Conservation (phyloP, 1,140 invertebrate species). For the Achatina immaculata region DNA sequence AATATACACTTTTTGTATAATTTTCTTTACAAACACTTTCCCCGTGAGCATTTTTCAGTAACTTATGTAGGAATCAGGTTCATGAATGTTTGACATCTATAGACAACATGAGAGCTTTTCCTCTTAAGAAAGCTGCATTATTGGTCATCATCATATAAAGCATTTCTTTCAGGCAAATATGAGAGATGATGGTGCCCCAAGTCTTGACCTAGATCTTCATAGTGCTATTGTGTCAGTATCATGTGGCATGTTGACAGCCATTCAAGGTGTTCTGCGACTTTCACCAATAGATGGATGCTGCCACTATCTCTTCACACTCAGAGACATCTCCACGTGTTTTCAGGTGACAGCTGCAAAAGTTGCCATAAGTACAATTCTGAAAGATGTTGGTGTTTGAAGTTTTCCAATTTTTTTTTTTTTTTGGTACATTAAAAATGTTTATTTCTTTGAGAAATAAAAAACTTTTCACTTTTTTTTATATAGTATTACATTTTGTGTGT, state of each 20-base stretch:
- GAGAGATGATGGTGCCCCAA: conserved; percentile 61
- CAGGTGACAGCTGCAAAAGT: conserved; percentile 54
- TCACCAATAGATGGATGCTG: conserved; percentile 65
- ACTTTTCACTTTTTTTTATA: too few species aligned
- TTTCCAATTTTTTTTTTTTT: not conserved
- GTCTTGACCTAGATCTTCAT: conserved; percentile 68
- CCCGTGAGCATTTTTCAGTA: too few species aligned
- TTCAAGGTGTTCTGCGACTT: conserved; percentile 64
- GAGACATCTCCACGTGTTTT: conserved; percentile 68
- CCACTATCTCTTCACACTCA: conserved; percentile 70
- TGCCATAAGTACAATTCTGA: not conserved
- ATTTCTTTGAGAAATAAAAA: too few species aligned
- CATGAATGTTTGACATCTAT: too few species aligned
- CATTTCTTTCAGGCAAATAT: conserved; percentile 58
- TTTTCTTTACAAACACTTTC: too few species aligned
- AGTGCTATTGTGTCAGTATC: conserved; percentile 67
- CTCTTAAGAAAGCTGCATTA: too few species aligned
- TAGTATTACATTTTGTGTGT: too few species aligned
- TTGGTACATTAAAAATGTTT: not conserved
- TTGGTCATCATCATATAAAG: too few species aligned
- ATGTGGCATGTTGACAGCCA: conserved; percentile 62
- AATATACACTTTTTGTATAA: too few species aligned
- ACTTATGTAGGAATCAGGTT: too few species aligned
- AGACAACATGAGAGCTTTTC: too few species aligned
- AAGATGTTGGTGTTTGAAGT: not conserved